Evolutionary conservation across 2,113 vertebrate species (phyloP), one percentile per base, ranked within the genome.

Genomic region (Hyperopisus bebe): DNA sequence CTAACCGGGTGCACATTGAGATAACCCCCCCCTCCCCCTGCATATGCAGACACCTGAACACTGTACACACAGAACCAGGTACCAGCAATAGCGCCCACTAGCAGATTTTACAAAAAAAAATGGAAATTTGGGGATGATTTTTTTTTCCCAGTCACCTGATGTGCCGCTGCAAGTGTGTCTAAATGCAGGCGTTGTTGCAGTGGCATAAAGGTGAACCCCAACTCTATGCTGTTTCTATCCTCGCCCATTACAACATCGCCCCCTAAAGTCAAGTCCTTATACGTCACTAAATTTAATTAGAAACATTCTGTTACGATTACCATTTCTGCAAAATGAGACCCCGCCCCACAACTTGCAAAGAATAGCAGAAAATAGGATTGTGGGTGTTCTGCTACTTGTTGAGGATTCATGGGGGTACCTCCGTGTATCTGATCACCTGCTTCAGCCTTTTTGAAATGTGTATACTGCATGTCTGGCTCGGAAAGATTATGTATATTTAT

Each of bases 381-480:
- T 31, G 44, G 31, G n/a, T 86, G n/a, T 48, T 48, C 10, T 80
- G 15, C 15, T 5, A 39, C 10, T 4, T 48, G 74, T 66, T 47
- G 5, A 91, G 90, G 89, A 90, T 8, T 6, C 5, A 85, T 92
- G 91, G 92, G 93, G 93, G 92, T 94, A 90, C 93, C 94, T 93
- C 62, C 91, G 90, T 91, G 92, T 50, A 2, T 87, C 47, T 47
- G 27, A 53, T 19, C 6, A 31, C 11, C 48, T 92, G 39, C 93
- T 93, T 95, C 92, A 94, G 93, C 94, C 90, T 91, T 21, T 95
- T 95, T 93, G 93, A 94, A 92, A 92, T 93, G 91, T 94, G 86
- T 94, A 92, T 95, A 95, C 82, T 47, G 44, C 82, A 87, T 35
- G 15, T 55, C 47, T 53, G 27, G 3, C 55, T 44, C 24, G n/a